A percentile compares a stretch with the other conserved stretches of the same genome.
These are phyloP conservation scores for Nymphalis io DNA, from an alignment of 1,140 invertebrate genomes.

Conservation along the genomic window DNA sequence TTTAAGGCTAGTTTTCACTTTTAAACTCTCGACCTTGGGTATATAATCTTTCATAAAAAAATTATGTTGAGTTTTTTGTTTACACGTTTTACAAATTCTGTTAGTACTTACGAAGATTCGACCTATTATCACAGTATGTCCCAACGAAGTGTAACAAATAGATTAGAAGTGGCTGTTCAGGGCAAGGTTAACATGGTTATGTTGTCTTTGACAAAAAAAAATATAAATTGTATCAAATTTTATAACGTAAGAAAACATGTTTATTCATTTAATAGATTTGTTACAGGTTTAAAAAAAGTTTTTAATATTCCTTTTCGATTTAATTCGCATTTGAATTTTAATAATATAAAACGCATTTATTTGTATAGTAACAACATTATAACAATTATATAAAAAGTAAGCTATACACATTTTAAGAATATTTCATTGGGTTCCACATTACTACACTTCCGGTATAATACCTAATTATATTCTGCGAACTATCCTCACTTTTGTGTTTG, in stretches of 20 bases:
- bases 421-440: background rate
- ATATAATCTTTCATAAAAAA: background rate
- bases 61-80: background rate
- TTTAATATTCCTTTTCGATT: too few species aligned
- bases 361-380: too few species aligned
- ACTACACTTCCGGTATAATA: background rate
- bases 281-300: too few species aligned
- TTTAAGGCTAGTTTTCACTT: background rate
- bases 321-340: too few species aligned
- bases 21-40: background rate
- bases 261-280: too few species aligned
- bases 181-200: slow-evolving; percentile 18
- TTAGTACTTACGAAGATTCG: background rate
- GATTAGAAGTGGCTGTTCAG: slow-evolving; percentile 24
- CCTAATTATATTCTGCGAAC: slow-evolving; percentile 20
- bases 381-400: too few species aligned
- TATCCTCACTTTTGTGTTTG: slow-evolving; percentile 28
- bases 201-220: background rate
- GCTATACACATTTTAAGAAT: background rate
- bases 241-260: too few species aligned
- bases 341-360: too few species aligned
- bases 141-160: slow-evolving; percentile 33
- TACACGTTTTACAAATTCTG: background rate
- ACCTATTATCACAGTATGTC: slow-evolving; percentile 6
- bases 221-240: too few species aligned